These are phyloP conservation scores for Parazoanthus darwini DNA, from an alignment of 92 coral and sea anemone genomes.

Conservation along the genomic window DNA sequence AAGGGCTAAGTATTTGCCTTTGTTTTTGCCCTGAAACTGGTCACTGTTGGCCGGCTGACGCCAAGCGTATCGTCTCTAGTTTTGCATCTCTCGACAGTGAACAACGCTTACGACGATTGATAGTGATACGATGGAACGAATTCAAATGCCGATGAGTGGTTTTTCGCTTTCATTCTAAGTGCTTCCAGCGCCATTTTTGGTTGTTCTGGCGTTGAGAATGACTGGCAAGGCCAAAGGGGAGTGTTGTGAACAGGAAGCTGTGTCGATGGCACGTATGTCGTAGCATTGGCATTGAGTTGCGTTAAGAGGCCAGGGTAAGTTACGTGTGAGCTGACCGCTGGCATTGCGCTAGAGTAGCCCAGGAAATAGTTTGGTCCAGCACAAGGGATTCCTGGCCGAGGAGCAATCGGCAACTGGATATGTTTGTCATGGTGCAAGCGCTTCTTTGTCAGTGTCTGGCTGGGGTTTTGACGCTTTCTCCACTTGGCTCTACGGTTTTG, in stretches of 20 bases:
- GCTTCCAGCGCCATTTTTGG: slow-evolving; percentile 96
- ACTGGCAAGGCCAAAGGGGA: slow-evolving; percentile 94
- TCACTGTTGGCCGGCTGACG: neutral
- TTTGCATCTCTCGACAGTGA: neutral
- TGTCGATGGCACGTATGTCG: slow-evolving; percentile 87
- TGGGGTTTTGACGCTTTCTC: slow-evolving; percentile 96
- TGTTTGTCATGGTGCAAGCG: slow-evolving; percentile 78
- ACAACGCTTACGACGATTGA: slow-evolving; percentile 25
- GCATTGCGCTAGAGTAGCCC: slow-evolving; percentile 84
- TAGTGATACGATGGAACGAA: slow-evolving; percentile 90
- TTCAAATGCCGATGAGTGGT: slow-evolving; percentile 94
- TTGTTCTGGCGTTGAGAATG: slow-evolving; percentile 71
- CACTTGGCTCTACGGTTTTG: slow-evolving; percentile 98
- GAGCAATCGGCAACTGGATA: slow-evolving; percentile 96
- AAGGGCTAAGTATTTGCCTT: neutral
- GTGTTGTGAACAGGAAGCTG: slow-evolving; percentile 92
- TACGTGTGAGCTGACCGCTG: slow-evolving; percentile 81
- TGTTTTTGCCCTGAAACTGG: neutral
- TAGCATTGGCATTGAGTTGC: slow-evolving; percentile 78
- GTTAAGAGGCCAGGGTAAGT: slow-evolving; percentile 85
- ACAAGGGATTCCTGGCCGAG: slow-evolving; percentile 94
- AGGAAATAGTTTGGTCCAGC: slow-evolving; percentile 93
- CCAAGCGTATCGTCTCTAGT: neutral
- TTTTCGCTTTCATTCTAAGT: slow-evolving; percentile 84
- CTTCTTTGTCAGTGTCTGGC: slow-evolving; percentile 81